Percentiles rank a stretch among this genome's conserved stretches.
Conservation (phyloP, 2,888 invertebrate genomes). For the Drosophila pseudotalamancana region DNA sequence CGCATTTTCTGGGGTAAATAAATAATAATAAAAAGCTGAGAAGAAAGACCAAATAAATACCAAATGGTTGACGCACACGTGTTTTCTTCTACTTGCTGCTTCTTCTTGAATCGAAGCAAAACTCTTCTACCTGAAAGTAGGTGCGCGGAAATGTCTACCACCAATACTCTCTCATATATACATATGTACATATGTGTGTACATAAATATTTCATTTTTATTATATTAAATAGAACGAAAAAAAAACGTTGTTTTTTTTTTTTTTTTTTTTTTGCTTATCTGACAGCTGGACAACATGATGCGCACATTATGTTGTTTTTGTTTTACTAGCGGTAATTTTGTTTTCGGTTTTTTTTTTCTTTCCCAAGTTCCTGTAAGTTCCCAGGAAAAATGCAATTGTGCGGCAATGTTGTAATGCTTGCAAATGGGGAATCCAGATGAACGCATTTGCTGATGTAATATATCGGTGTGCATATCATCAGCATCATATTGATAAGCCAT, state of each 20-base stretch:
- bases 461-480: neutral
- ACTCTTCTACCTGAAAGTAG: slow-evolving; percentile 21
- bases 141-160: neutral
- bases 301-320: slow-evolving; percentile 41
- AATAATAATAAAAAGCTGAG: neutral
- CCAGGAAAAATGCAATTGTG: neutral
- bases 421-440: no score
- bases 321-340: slow-evolving; percentile 34
- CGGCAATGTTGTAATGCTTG: no score
- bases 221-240: slow-evolving; percentile 10
- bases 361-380: slow-evolving; percentile 18
- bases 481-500: neutral
- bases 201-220: slow-evolving; percentile 19
- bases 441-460: slow-evolving; percentile 21
- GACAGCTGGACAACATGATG: slow-evolving; percentile 52
- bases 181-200: neutral
- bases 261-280: slow-evolving; percentile 21
- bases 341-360: slow-evolving; percentile 6
- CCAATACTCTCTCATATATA: neutral
- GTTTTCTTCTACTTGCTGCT: slow-evolving; percentile 11
- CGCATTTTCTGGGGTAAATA: slow-evolving; percentile 22
- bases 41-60: neutral
- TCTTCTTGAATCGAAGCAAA: neutral
- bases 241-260: slow-evolving; percentile 4
- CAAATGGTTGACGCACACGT: slow-evolving; percentile 35